Base-by-base conservation (phyloP, 1,140 invertebrate species). In the Oscheius sp. region DNA sequence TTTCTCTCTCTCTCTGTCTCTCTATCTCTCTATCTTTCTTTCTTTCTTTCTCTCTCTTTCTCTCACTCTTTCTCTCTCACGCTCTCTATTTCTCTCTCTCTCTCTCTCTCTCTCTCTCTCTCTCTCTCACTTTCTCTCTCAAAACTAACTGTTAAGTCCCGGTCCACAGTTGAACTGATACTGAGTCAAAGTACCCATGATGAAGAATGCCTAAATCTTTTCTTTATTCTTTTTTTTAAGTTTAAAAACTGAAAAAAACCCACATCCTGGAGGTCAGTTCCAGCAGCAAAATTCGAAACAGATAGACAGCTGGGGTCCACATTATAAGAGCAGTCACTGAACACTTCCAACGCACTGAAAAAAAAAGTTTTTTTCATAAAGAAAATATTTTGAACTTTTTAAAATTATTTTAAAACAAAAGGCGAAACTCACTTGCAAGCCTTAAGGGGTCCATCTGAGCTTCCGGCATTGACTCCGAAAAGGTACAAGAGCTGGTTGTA, bases 131-230 rank as follows among this genome's bases (percentile, higher is more conserved):
- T 3, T 32, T 13, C 29, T 20, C 18, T 42, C 28, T 29, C n/a
- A 34, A 28, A 68, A 70, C 68, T 61, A 15, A 71, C 69, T 71
- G 23, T 71, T 64, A 23, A 71, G 42, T 64, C 69, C 69, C 4
- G 69, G 69, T 23, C 69, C 69, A 38, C 69, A 71, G 42, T 71
- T 71, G 61, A 71, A 71, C 2, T 35, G 32, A 61, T 71, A 71
- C 34, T 42, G 34, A 23, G 32, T 26, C 26, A 61, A 58, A 46
- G 62, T 65, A 20, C 52, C 69, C 4, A 38, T 49, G 0, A 55
- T 28, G n/a, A 58, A 42, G 46, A 34, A 71, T 26, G 69, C 69
- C 69, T 71, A 38, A 28, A 71, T 61, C 28, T 68, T 34, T 1
- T 1, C 1, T 58, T 23, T 68, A 31, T 23, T 23, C 34, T 32